Conservation (phyloP, 2,113 vertebrate species). For the Colaptes auratus region DNA sequence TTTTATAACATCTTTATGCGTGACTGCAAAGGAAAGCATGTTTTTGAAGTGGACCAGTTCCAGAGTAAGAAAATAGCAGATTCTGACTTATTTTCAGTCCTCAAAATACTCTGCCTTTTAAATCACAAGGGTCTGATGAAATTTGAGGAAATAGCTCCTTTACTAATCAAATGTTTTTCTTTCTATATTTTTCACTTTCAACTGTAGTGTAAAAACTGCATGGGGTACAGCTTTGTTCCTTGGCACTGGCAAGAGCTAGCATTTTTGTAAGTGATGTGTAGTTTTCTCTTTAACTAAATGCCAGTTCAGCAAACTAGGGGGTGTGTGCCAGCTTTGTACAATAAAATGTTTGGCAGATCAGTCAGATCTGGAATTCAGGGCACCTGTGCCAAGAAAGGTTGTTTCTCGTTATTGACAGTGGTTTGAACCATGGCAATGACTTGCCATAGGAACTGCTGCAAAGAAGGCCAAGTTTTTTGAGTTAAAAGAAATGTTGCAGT, state of each 20-base stretch:
- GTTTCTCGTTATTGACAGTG: background rate
- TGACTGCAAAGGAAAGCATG: conserved; percentile 31
- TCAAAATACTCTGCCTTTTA: conserved; percentile 15
- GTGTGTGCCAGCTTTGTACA: background rate
- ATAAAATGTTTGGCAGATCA: conserved; percentile 18
- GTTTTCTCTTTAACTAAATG: conserved; percentile 39
- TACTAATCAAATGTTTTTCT: conserved; percentile 63
- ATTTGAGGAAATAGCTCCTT: conserved; percentile 61
- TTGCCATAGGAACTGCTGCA: background rate
- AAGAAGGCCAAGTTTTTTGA: background rate
- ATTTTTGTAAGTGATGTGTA: conserved; percentile 47
- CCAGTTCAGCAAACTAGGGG: background rate
- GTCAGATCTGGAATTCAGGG: background rate
- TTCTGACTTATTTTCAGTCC: conserved; percentile 44
- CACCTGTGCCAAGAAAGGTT: conserved; percentile 15
- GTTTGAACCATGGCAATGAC: background rate
- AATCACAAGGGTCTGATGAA: conserved; percentile 37
- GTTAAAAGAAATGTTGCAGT: background rate
- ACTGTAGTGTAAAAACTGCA: background rate
- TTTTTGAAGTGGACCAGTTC: conserved; percentile 39
- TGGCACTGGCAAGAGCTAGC: conserved; percentile 39
- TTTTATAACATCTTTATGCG: background rate
- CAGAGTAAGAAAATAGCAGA: conserved; percentile 47
- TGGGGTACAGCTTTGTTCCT: conserved; percentile 57
- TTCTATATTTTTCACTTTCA: conserved; percentile 54